Evolutionary conservation across 2,797 vertebrate genomes (phyloP).

Genomic region (Sandelia bainsii): DNA sequence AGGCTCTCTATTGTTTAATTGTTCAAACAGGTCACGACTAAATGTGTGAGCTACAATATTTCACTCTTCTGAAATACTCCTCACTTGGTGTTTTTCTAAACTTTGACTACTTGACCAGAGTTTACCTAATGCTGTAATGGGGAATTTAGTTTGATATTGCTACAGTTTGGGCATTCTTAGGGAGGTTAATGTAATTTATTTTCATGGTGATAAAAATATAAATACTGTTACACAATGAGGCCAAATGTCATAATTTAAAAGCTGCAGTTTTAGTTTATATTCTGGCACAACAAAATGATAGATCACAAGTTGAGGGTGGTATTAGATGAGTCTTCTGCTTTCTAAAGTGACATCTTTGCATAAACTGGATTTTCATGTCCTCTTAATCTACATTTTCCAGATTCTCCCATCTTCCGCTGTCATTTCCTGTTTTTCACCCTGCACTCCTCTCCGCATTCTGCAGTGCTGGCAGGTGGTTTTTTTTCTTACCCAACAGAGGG

Average conservation of each 20-base stretch:
- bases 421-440: conserved; percentile 58
- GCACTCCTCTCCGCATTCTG: conserved; percentile 14
- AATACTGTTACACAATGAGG: background rate
- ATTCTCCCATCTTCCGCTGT: conserved; percentile 27
- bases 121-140: background rate
- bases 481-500: conserved; percentile 67
- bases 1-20: background rate
- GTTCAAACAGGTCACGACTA: background rate
- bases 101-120: background rate
- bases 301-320: background rate
- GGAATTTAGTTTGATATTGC: background rate
- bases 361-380: background rate
- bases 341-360: background rate
- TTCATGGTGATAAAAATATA: background rate
- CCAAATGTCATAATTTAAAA: background rate
- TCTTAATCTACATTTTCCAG: conserved; percentile 24
- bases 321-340: background rate
- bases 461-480: conserved; percentile 27
- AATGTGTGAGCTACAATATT: background rate
- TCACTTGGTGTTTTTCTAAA: conserved; percentile 1
- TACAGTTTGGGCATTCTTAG: background rate
- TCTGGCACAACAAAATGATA: background rate
- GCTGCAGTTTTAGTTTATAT: background rate
- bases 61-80: background rate
- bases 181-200: background rate